Evolutionary conservation across 2,888 invertebrate genomes (phyloP).

Genomic region (Melinaea menophilus): DNA sequence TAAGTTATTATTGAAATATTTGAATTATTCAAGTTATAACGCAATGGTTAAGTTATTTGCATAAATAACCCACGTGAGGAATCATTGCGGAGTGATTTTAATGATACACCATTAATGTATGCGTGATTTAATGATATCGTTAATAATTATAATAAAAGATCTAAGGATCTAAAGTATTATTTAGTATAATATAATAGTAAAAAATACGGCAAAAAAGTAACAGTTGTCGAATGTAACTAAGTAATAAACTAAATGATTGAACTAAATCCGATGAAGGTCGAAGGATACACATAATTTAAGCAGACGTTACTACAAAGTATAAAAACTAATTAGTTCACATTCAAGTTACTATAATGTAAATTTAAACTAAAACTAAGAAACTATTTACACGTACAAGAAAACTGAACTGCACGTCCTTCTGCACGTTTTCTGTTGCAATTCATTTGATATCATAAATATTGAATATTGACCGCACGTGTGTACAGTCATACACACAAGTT

Average conservation of each 20-base stretch:
- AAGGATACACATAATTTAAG: too few relatives aligned
- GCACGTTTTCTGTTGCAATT: slow-evolving; percentile 30
- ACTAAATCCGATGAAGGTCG: too few relatives aligned
- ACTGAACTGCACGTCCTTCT: slow-evolving; percentile 22
- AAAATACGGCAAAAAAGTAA: too few relatives aligned
- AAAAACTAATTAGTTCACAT: too few relatives aligned
- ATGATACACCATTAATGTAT: too few relatives aligned
- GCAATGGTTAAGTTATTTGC: neutral
- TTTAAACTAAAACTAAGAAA: neutral
- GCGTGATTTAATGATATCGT: too few relatives aligned
- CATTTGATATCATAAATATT: slow-evolving; percentile 29
- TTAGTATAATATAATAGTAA: too few relatives aligned
- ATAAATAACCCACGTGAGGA: neutral
- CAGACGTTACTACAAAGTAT: too few relatives aligned
- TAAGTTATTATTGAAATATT: neutral
- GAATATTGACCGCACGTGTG: slow-evolving; percentile 23
- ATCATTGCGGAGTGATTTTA: neutral
- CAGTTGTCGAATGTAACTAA: too few relatives aligned
- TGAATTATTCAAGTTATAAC: neutral
- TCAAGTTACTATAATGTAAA: neutral
- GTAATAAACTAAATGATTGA: too few relatives aligned
- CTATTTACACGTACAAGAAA: slow-evolving; percentile 15
- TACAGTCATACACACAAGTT: slow-evolving; percentile 12
- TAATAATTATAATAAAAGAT: too few relatives aligned
- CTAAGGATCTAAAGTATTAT: too few relatives aligned